Conservation (phyloP, 2,888 invertebrate species). For the Cryptophagus acutangulus region DNA sequence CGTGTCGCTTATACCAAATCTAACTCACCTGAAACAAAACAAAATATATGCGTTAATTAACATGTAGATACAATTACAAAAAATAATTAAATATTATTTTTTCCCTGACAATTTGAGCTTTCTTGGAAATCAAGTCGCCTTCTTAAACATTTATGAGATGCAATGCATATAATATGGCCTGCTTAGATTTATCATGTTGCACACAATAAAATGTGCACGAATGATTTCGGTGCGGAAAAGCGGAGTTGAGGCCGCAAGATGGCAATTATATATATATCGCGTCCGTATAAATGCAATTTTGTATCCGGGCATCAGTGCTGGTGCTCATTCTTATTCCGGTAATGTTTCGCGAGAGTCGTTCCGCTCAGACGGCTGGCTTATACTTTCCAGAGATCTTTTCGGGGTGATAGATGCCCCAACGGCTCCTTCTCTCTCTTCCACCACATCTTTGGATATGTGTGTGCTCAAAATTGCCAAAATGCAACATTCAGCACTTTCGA, state of each 20-base stretch:
- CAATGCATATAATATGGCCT: no score
- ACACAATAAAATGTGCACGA: conserved; percentile 9
- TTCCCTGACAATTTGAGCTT: no score
- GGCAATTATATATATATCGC: conserved; percentile 20
- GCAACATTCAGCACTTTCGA: conserved; percentile 38
- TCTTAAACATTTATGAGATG: no score
- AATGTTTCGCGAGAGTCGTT: conserved; percentile 35
- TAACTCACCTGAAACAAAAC: conserved; percentile 42
- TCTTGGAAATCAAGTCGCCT: no score
- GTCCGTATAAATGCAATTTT: conserved; percentile 36
- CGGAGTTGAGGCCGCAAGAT: conserved; percentile 13
- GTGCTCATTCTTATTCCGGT: conserved; percentile 40
- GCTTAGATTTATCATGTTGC: conserved; percentile 2
- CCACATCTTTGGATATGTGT: conserved; percentile 17
- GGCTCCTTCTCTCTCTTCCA: no score
- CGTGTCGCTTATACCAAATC: conserved; percentile 24
- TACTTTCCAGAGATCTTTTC: conserved; percentile 38
- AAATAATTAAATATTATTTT: no score
- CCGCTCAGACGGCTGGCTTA: conserved; percentile 38
- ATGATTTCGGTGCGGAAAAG: conserved; percentile 11
- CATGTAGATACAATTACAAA: conserved; percentile 12
- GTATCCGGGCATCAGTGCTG: conserved; percentile 28
- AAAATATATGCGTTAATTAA: conserved; percentile 32
- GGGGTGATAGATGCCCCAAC: conserved; percentile 38
- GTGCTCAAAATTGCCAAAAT: conserved; percentile 41